These are phyloP conservation scores for Myanophis thanlyinensis DNA, from an alignment of 2,113 vertebrate genomes.

Conservation along the genomic window DNA sequence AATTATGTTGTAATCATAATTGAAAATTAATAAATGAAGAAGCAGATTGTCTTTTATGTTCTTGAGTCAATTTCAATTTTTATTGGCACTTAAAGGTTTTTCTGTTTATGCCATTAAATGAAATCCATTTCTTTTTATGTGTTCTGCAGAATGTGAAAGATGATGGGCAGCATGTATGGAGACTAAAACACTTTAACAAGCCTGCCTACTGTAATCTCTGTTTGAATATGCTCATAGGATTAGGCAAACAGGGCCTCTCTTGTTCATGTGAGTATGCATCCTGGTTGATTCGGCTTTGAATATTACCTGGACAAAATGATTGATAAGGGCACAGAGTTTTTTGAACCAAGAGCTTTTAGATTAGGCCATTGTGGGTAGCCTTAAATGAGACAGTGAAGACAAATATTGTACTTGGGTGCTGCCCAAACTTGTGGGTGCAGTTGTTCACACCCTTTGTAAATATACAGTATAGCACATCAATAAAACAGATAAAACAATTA, in stretches of 20 bases:
- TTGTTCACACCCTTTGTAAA: background rate
- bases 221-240: constrained; percentile 92
- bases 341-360: background rate
- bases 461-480: background rate
- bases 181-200: constrained; percentile 95
- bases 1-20: constrained; percentile 53
- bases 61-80: constrained; percentile 59
- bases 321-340: background rate
- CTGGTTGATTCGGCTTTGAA: background rate
- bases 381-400: background rate
- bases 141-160: constrained; percentile 89
- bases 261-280: constrained; percentile 85
- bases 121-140: constrained; percentile 68
- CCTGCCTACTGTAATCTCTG: constrained; percentile 97
- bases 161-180: constrained; percentile 94
- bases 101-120: constrained; percentile 68
- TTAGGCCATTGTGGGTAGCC: background rate
- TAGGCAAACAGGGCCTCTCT: constrained; percentile 93
- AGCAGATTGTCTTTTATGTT: constrained; percentile 71
- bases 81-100: constrained; percentile 59
- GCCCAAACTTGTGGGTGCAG: background rate
- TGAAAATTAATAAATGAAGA: constrained; percentile 59
- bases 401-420: background rate
- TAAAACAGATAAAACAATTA: background rate
- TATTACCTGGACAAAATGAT: background rate